Conservation (phyloP, 2,797 vertebrate species). For the Spea hammondii region DNA sequence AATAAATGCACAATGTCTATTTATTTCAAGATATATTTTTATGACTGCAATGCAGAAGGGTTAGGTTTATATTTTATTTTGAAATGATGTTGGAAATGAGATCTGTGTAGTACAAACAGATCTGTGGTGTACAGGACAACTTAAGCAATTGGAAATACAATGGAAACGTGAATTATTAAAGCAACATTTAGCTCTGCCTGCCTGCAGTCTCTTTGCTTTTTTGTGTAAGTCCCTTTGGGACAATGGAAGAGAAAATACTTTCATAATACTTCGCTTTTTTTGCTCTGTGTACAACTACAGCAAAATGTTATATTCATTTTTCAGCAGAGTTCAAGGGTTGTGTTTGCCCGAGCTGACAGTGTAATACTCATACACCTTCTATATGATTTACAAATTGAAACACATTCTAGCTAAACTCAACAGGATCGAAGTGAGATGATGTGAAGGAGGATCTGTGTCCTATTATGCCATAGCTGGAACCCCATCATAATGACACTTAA, state of each 20-base stretch:
- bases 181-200: slow-evolving; percentile 51
- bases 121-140: slow-evolving; percentile 43
- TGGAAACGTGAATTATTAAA: slow-evolving; percentile 60
- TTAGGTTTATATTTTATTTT: slow-evolving; percentile 40
- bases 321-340: too few species aligned
- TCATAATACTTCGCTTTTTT: slow-evolving; percentile 52
- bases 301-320: neutral
- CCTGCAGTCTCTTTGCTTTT: slow-evolving; percentile 54
- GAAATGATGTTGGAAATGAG: slow-evolving; percentile 39
- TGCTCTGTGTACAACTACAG: slow-evolving; percentile 50
- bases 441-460: too few species aligned
- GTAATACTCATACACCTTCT: too few species aligned
- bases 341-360: too few species aligned
- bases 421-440: too few species aligned
- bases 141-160: slow-evolving; percentile 50
- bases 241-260: slow-evolving; percentile 55
- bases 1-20: slow-evolving; percentile 30
- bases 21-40: slow-evolving; percentile 54
- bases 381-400: too few species aligned
- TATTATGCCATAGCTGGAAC: too few species aligned
- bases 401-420: too few species aligned
- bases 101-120: slow-evolving; percentile 47
- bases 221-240: slow-evolving; percentile 53
- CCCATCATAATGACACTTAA: too few species aligned
- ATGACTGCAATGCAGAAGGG: slow-evolving; percentile 28